Evolutionary conservation across 2,797 vertebrate species (phyloP).

Genomic region (Numenius phaeopus): DNA sequence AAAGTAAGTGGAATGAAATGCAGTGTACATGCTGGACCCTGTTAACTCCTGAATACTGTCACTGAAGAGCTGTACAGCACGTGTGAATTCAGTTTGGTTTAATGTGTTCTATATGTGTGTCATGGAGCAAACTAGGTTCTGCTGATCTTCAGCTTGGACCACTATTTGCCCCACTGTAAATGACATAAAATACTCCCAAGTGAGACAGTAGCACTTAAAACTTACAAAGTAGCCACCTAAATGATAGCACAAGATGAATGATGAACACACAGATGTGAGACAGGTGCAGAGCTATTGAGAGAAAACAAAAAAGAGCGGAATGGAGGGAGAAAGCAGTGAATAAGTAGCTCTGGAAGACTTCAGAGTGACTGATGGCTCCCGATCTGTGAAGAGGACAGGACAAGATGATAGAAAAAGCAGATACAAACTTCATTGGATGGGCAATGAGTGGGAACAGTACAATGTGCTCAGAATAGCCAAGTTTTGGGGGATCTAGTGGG

Average conservation of each 20-base stretch:
- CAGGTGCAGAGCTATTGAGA: accelerated
- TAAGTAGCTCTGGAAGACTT: neutral
- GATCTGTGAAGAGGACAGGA: neutral
- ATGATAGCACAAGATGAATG: neutral
- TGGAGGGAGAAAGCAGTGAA: neutral
- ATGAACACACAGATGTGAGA: neutral
- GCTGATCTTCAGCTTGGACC: neutral
- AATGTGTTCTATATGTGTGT: neutral
- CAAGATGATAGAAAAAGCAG: neutral
- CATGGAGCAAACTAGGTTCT: neutral
- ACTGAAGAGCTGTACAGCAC: neutral
- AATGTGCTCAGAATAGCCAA: neutral
- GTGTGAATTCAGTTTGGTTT: neutral
- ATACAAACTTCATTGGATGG: neutral
- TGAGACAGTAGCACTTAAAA: neutral
- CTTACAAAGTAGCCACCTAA: neutral
- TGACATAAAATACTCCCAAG: neutral
- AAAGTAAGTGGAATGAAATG: neutral
- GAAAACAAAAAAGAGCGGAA: neutral
- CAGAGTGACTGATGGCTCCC: neutral
- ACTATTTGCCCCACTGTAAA: neutral
- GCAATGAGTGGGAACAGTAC: neutral
- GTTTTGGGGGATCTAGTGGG: neutral
- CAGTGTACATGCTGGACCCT: neutral
- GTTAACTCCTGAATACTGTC: neutral